Evolutionary conservation across 2,888 invertebrate genomes (phyloP).

Genomic region (Lydus trimaculatus): DNA sequence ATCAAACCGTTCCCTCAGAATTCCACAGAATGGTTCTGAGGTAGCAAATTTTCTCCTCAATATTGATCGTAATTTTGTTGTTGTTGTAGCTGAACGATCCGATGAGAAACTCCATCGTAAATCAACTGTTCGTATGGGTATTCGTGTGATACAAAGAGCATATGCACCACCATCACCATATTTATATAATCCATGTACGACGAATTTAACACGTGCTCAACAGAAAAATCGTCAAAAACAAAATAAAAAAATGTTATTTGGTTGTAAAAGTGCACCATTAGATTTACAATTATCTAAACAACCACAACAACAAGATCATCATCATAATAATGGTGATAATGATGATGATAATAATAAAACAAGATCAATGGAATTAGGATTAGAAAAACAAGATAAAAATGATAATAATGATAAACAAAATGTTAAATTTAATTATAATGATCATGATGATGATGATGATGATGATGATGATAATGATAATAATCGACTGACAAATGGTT

Average conservation of each 20-base stretch:
- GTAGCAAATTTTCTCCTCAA: too few species aligned
- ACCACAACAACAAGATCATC: constrained; percentile 31
- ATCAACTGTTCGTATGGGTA: constrained; percentile 84
- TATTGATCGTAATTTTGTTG: too few species aligned
- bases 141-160: constrained; percentile 78
- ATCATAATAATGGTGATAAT: too few species aligned
- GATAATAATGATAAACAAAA: not conserved
- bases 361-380: constrained; percentile 29
- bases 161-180: constrained; percentile 58
- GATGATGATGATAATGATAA: constrained; percentile 18
- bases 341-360: constrained; percentile 10
- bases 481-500: constrained; percentile 41
- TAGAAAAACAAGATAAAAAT: constrained; percentile 17
- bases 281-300: constrained; percentile 43
- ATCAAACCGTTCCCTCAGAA: too few species aligned
- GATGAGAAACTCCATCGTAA: constrained; percentile 84
- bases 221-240: constrained; percentile 44
- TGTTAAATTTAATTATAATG: too few species aligned
- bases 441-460: not conserved
- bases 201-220: constrained; percentile 22
- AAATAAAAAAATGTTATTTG: constrained; percentile 54
- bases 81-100: constrained; percentile 75
- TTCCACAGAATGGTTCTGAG: too few species aligned
- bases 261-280: constrained; percentile 52
- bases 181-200: constrained; percentile 51